Conservation (phyloP, 2,888 invertebrate genomes). For the Microplitis manilae region DNA sequence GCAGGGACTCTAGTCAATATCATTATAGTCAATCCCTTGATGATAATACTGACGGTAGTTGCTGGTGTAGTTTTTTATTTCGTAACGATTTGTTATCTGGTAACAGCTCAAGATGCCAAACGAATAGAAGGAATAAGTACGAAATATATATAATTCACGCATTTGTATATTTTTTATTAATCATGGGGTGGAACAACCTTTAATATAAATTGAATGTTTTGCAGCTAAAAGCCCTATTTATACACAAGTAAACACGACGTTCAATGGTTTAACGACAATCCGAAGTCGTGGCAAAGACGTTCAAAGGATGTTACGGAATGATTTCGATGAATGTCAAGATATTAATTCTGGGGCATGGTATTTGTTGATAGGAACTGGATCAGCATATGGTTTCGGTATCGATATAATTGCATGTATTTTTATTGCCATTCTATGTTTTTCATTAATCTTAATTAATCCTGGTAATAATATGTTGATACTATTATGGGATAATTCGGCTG, state of each 20-base stretch:
- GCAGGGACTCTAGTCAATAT: slow-evolving; percentile 73
- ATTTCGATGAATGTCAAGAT: slow-evolving; percentile 82
- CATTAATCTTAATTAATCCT: slow-evolving; percentile 76
- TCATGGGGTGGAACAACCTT: too few relatives aligned
- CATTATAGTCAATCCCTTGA: slow-evolving; percentile 77
- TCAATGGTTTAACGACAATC: slow-evolving; percentile 90
- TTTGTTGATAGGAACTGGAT: slow-evolving; percentile 77
- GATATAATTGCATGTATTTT: slow-evolving; percentile 82
- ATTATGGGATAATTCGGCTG: too few relatives aligned
- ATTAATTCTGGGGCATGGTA: slow-evolving; percentile 81
- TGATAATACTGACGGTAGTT: slow-evolving; percentile 77
- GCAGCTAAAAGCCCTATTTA: slow-evolving; percentile 88
- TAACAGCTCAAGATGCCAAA: slow-evolving; percentile 82
- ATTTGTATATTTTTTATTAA: too few relatives aligned
- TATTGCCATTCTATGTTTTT: slow-evolving; percentile 77
- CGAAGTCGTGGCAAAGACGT: slow-evolving; percentile 80
- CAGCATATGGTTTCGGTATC: slow-evolving; percentile 83
- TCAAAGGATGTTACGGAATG: slow-evolving; percentile 79
- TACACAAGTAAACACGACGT: slow-evolving; percentile 88
- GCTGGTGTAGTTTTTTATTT: slow-evolving; percentile 77
- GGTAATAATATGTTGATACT: slow-evolving; percentile 66
- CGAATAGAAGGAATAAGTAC: slow-evolving; percentile 75
- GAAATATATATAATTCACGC: too few relatives aligned
- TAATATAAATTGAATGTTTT: not conserved
- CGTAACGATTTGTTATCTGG: slow-evolving; percentile 78